Percentiles rank a stretch among this genome's conserved stretches.
phyloP scores from a whole-genome alignment of 2,797 vertebrate species.

The Eleutherodactylus coqui region DNA sequence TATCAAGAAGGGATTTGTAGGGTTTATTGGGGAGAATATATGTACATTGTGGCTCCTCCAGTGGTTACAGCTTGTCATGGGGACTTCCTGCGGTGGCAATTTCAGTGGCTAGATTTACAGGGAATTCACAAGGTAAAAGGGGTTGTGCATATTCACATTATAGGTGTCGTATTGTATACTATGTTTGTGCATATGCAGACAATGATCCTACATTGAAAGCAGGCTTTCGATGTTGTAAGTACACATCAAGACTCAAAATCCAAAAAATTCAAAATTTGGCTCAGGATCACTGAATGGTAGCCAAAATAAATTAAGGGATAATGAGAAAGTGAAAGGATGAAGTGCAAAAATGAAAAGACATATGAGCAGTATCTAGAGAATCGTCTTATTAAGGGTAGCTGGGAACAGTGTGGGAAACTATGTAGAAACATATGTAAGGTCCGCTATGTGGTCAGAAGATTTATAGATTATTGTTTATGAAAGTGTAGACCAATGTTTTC shows the following conservation, averaged over 20 bases:
- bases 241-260: not conserved
- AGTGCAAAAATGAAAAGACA: conserved; percentile 29
- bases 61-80: too few relatives aligned
- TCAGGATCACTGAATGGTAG: not conserved
- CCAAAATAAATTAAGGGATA: conserved; percentile 29
- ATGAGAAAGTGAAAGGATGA: conserved; percentile 34
- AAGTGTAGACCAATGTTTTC: conserved; percentile 17
- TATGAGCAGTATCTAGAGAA: conserved; percentile 30
- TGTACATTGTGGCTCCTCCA: too few relatives aligned
- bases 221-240: not conserved
- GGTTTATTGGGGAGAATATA: too few relatives aligned
- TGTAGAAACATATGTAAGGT: conserved; percentile 33
- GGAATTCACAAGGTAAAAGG: too few relatives aligned
- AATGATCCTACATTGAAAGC: not conserved
- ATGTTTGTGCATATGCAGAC: not conserved
- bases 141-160: not conserved
- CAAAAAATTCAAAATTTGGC: conserved; percentile 1
- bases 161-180: not conserved
- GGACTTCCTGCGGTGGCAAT: too few relatives aligned
- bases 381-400: not conserved
- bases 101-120: too few relatives aligned
- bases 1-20: too few relatives aligned
- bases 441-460: conserved; percentile 23
- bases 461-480: conserved; percentile 34
- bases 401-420: conserved; percentile 50